Percentiles rank a stretch among this genome's conserved stretches.
phyloP scores from a whole-genome alignment of 2,797 vertebrate species.

The Hypotaenidia philippensis region DNA sequence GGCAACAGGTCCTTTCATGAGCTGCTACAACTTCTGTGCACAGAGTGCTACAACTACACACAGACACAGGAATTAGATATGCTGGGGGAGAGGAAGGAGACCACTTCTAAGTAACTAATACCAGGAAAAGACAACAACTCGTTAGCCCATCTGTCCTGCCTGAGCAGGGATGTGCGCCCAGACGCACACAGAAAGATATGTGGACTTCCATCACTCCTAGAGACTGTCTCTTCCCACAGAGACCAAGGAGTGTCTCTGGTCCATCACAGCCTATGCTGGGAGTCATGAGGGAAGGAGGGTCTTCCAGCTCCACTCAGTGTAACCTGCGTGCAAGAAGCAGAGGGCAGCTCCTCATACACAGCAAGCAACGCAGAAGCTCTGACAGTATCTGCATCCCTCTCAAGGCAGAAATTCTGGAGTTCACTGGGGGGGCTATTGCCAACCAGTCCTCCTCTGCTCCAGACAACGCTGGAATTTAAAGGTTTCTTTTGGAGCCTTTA shows the following conservation, averaged over 20 bases:
- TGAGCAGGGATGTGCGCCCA: not conserved
- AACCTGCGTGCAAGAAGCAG: not conserved
- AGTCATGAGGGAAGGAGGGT: not conserved
- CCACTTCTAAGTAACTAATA: not conserved
- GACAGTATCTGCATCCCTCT: not conserved
- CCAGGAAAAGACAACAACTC: not conserved
- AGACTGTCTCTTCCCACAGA: not conserved
- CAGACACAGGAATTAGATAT: not conserved
- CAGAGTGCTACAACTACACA: not conserved
- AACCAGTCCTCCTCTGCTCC: not conserved
- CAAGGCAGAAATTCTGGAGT: not conserved
- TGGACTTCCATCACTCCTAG: not conserved
- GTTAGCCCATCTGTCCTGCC: not conserved
- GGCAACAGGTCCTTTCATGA: not conserved
- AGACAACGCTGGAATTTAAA: not conserved
- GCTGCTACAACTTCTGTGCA: not conserved
- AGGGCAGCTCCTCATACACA: not conserved
- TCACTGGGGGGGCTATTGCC: not conserved
- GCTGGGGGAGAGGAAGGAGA: not conserved
- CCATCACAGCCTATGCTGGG: not conserved
- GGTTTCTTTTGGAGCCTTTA: not conserved
- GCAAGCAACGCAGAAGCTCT: not conserved
- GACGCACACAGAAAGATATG: not conserved
- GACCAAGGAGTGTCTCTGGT: not conserved
- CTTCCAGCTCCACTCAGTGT: not conserved